A percentile compares a stretch with the other conserved stretches of the same genome.
Conservation (phyloP, 1,140 invertebrate species). For the Hesperophylax magnus region DNA sequence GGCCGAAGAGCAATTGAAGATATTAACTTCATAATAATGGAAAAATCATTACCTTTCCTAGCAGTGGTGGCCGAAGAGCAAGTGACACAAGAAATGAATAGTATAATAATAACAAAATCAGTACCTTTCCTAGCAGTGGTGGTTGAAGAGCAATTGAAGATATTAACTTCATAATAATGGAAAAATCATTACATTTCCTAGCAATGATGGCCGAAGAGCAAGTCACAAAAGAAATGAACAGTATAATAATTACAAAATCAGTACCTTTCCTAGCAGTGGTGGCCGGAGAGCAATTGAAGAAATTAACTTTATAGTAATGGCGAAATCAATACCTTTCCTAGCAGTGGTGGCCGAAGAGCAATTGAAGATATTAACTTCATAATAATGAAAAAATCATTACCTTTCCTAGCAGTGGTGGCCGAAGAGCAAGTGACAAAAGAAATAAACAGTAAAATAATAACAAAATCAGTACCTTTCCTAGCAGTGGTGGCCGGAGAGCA, state of each 20-base stretch:
- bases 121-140: slow-evolving; percentile 55
- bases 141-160: slow-evolving; percentile 35
- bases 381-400: background rate
- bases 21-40: background rate
- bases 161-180: background rate
- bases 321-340: slow-evolving; percentile 33
- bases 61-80: slow-evolving; percentile 59
- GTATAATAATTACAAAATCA: background rate
- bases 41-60: slow-evolving; percentile 33
- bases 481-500: slow-evolving; percentile 55
- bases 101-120: background rate
- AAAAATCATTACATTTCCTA: slow-evolving; percentile 32
- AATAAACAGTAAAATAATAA: background rate
- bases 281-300: slow-evolving; percentile 20
- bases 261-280: slow-evolving; percentile 55
- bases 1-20: slow-evolving; percentile 37
- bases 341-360: slow-evolving; percentile 58
- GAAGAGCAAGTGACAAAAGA: too few relatives aligned
- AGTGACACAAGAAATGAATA: too few relatives aligned
- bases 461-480: slow-evolving; percentile 35
- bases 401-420: slow-evolving; percentile 58
- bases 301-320: background rate
- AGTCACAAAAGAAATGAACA: too few relatives aligned
- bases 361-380: too few relatives aligned
- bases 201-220: slow-evolving; percentile 59